Percentiles rank a stretch among this genome's conserved stretches.
Evolutionary conservation across 2,888 invertebrate genomes (phyloP).

Genomic region (Azorinus chamasolen): DNA sequence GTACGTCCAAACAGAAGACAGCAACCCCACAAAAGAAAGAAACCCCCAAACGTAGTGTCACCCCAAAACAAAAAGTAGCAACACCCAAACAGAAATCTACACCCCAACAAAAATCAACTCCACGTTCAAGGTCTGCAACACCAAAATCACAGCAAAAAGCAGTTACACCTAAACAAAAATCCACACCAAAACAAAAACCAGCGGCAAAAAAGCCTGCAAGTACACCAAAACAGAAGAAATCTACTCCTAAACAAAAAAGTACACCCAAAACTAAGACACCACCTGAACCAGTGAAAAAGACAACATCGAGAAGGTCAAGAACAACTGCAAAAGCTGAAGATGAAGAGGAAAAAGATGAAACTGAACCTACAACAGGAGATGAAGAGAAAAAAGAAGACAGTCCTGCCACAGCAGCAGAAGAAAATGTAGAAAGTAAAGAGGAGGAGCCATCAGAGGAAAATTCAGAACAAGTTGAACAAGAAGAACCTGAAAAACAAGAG

Average conservation of each 20-base stretch:
- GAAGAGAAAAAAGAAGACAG: constrained; percentile 15
- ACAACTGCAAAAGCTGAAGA: constrained; percentile 30
- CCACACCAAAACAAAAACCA: constrained; percentile 38
- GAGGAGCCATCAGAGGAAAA: constrained; percentile 14
- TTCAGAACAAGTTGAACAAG: constrained; percentile 1
- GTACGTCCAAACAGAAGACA: constrained; percentile 28
- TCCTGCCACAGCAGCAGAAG: constrained; percentile 6
- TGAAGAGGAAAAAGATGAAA: constrained; percentile 24
- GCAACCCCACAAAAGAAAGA: constrained; percentile 28
- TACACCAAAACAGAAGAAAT: constrained; percentile 23
- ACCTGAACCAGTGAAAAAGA: constrained; percentile 7
- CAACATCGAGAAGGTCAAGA: constrained; percentile 34
- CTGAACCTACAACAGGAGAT: constrained; percentile 1
- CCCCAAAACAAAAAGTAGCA: constrained; percentile 48
- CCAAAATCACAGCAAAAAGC: constrained; percentile 30
- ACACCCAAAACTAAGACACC: constrained; percentile 34
- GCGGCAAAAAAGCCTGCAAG: constrained; percentile 20
- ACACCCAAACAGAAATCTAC: constrained; percentile 41
- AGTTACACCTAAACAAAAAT: constrained; percentile 23
- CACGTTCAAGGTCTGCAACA: constrained; percentile 12
- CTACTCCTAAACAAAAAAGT: constrained; percentile 42
- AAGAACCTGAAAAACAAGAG: constrained; percentile 3
- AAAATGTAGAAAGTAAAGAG: constrained; percentile 12
- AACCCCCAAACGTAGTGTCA: constrained; percentile 26
- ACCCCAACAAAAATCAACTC: background rate